Percentiles rank a stretch among this genome's conserved stretches.
Evolutionary conservation across 2,888 invertebrate genomes (phyloP).

Genomic region (Aleiodes leptofemur): DNA sequence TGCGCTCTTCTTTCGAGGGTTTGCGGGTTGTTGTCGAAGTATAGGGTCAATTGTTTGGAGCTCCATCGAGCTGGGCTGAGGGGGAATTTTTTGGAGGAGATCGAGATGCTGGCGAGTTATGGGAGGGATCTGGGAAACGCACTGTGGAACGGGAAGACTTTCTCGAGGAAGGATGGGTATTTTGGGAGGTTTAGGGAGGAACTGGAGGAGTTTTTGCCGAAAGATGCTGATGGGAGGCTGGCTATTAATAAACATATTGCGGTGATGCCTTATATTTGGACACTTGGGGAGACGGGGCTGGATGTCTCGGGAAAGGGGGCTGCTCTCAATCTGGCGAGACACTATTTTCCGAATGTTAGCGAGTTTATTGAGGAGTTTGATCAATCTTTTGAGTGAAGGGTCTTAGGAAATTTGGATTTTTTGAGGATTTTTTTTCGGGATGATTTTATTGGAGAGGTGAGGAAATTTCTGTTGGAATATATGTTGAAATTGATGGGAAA

Average conservation of each 20-base stretch:
- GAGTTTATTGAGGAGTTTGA: slow-evolving; percentile 53
- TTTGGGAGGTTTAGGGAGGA: slow-evolving; percentile 48
- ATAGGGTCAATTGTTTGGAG: slow-evolving; percentile 55
- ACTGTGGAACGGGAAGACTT: slow-evolving; percentile 62
- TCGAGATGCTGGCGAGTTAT: slow-evolving; percentile 56
- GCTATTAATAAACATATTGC: slow-evolving; percentile 66
- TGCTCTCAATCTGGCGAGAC: slow-evolving; percentile 52
- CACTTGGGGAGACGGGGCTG: slow-evolving; percentile 58
- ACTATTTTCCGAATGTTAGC: slow-evolving; percentile 59
- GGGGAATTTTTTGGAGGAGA: slow-evolving; percentile 46
- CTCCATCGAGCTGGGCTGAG: slow-evolving; percentile 49
- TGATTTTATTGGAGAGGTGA: neutral
- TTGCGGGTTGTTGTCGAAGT: slow-evolving; percentile 66
- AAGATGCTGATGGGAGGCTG: slow-evolving; percentile 57
- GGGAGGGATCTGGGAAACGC: slow-evolving; percentile 60
- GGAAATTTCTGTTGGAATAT: too few species aligned
- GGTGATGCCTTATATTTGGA: slow-evolving; percentile 61
- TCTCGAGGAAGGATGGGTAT: slow-evolving; percentile 49
- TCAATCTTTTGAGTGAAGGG: neutral
- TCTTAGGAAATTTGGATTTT: neutral
- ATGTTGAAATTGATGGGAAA: neutral
- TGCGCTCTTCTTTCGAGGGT: slow-evolving; percentile 64
- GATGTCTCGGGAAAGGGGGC: slow-evolving; percentile 59
- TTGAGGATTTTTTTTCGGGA: neutral
- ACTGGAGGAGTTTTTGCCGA: slow-evolving; percentile 29